phyloP scores from a whole-genome alignment of 2,113 vertebrate genomes.

The Pachyramphus minor region DNA sequence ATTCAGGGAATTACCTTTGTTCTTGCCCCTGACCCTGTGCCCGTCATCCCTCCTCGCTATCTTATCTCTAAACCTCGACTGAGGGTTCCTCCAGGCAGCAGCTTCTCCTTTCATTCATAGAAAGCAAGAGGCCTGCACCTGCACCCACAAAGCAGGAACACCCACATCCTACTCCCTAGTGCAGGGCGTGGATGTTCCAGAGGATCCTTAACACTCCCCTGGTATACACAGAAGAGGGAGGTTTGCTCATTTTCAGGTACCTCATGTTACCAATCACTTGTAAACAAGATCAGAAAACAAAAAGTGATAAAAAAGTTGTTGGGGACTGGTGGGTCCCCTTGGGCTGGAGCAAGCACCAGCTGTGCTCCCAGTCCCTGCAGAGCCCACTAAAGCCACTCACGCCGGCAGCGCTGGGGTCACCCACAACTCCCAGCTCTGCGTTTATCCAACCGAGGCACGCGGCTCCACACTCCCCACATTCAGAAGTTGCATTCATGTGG shows the following conservation, averaged over 20 bases:
- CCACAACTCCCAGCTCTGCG: not conserved
- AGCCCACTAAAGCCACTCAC: rapidly evolving
- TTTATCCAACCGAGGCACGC: not conserved
- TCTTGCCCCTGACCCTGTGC: not conserved
- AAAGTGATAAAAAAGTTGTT: too few relatives aligned
- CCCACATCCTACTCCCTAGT: not conserved
- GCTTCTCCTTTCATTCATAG: not conserved
- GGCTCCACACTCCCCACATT: not conserved
- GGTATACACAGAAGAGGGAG: not conserved
- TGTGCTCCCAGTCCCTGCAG: not conserved
- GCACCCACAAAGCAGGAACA: not conserved
- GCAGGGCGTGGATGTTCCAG: rapidly evolving
- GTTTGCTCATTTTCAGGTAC: not conserved
- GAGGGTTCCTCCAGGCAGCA: not conserved
- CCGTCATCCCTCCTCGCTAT: not conserved
- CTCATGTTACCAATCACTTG: not conserved
- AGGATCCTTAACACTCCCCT: not conserved
- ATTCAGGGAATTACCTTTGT: slow-evolving; percentile 12
- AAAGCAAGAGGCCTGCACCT: not conserved
- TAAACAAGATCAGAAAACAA: not conserved
- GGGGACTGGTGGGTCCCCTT: rapidly evolving
- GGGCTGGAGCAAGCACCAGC: rapidly evolving
- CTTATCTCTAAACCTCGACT: not conserved
- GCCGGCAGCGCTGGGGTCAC: rapidly evolving
- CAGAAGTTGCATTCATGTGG: not conserved